A percentile compares a stretch with the other conserved stretches of the same genome.
These are phyloP conservation scores for Aurelia aurita DNA, from an alignment of 30 jellyfish, hydroid and myxozoan genomes.

Conservation along the genomic window DNA sequence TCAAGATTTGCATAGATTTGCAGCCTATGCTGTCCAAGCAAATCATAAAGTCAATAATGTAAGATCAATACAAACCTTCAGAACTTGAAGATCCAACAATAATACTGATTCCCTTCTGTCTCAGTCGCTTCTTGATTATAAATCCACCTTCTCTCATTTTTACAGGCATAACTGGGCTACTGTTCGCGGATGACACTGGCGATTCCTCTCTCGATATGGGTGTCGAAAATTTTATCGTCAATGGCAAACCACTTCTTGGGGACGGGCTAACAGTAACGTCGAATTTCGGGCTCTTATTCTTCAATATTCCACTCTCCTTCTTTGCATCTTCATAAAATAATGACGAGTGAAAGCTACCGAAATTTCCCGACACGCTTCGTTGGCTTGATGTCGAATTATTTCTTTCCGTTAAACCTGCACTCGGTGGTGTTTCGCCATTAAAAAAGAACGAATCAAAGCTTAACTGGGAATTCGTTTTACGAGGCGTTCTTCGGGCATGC, in stretches of 20 bases:
- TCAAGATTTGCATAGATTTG: too few species aligned
- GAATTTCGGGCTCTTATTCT: neutral
- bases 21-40: too few species aligned
- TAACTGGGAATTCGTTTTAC: conserved; percentile 63
- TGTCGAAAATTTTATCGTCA: neutral
- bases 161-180: conserved; percentile 61
- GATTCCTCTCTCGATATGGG: neutral
- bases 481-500: conserved; percentile 65
- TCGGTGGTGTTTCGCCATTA: conserved; percentile 5
- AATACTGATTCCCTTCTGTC: conserved; percentile 90
- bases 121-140: conserved; percentile 63
- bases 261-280: neutral
- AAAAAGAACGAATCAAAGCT: conserved; percentile 64
- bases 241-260: neutral
- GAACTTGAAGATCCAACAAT: conserved; percentile 88
- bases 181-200: conserved; percentile 27
- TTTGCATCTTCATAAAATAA: conserved; percentile 4
- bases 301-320: neutral
- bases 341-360: conserved; percentile 24
- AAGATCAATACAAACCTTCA: conserved; percentile 45
- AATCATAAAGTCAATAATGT: too few species aligned
- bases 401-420: neutral
- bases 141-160: conserved; percentile 74
- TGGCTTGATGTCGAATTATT: neutral
- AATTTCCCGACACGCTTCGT: conserved; percentile 9